Percentiles rank a stretch among this genome's conserved stretches.
These are phyloP conservation scores for Elysia crispata DNA, from an alignment of 2,888 invertebrate species.

Conservation along the genomic window DNA sequence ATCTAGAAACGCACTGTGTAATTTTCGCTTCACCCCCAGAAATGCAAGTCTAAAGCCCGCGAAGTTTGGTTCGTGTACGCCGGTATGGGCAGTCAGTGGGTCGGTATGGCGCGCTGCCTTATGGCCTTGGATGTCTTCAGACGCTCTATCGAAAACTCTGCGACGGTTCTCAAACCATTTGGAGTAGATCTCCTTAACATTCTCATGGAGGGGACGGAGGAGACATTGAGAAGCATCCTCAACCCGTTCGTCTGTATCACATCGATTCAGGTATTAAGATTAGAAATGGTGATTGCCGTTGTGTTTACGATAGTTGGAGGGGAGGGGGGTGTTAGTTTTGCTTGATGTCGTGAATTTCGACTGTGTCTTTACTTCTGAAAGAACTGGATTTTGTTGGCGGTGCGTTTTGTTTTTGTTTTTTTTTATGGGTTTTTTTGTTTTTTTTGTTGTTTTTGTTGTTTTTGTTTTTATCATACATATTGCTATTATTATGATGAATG, in stretches of 20 bases:
- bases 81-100: slow-evolving; percentile 99
- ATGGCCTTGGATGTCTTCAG: slow-evolving; percentile 90
- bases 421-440: too few species aligned
- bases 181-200: slow-evolving; percentile 89
- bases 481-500: too few species aligned
- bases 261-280: too few species aligned
- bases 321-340: too few species aligned
- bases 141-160: slow-evolving; percentile 86
- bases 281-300: too few species aligned
- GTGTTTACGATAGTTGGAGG: too few species aligned
- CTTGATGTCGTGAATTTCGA: too few species aligned
- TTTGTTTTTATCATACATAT: too few species aligned
- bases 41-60: slow-evolving; percentile 79
- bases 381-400: too few species aligned
- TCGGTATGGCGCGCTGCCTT: slow-evolving; percentile 93
- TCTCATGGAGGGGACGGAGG: slow-evolving; percentile 86
- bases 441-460: too few species aligned
- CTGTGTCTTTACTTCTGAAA: too few species aligned
- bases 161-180: slow-evolving; percentile 87
- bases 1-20: neutral
- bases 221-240: slow-evolving; percentile 90
- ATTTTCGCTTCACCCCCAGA: neutral
- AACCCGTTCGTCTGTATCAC: slow-evolving; percentile 84
- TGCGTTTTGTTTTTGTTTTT: too few species aligned
- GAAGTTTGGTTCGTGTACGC: slow-evolving; percentile 97